Evolutionary conservation across 64 coral and sea anemone genomes (phyloP).

Genomic region (Porites lutea): DNA sequence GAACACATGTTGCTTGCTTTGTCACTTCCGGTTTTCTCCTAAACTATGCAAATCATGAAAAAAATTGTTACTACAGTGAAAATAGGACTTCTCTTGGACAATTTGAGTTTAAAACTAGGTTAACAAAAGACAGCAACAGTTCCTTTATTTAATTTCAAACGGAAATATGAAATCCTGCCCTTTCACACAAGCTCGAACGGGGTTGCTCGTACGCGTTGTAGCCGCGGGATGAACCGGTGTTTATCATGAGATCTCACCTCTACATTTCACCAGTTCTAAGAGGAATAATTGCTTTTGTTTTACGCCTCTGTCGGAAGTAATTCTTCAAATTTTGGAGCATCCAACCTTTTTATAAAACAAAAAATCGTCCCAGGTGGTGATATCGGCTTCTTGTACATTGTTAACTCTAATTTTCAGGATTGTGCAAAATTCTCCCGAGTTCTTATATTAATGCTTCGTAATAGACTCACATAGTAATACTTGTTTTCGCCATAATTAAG

Average conservation of each 20-base stretch:
- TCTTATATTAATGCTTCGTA: neutral
- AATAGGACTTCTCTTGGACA: neutral
- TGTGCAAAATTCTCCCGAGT: conserved; percentile 21
- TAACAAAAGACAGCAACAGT: too few relatives aligned
- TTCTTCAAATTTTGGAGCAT: too few relatives aligned
- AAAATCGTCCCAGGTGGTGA: too few relatives aligned
- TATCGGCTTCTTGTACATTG: neutral
- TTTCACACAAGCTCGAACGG: too few relatives aligned
- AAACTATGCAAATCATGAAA: conserved; percentile 21
- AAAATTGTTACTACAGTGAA: neutral
- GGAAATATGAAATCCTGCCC: too few relatives aligned
- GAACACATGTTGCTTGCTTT: neutral
- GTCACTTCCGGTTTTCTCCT: conserved; percentile 7
- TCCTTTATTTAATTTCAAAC: too few relatives aligned
- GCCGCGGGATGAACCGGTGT: too few relatives aligned
- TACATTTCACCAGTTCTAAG: neutral
- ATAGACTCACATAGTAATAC: neutral
- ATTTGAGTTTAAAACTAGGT: neutral
- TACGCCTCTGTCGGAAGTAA: too few relatives aligned
- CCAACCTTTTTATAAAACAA: too few relatives aligned
- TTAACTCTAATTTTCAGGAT: too few relatives aligned
- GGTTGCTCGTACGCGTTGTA: too few relatives aligned
- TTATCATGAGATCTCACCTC: too few relatives aligned
- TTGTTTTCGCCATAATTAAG: neutral
- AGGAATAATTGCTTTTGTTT: neutral